Percentiles rank a stretch among this genome's conserved stretches.
These are phyloP conservation scores for Kryptolebias ocellatus DNA, from an alignment of 2,797 vertebrate species.

Conservation along the genomic window DNA sequence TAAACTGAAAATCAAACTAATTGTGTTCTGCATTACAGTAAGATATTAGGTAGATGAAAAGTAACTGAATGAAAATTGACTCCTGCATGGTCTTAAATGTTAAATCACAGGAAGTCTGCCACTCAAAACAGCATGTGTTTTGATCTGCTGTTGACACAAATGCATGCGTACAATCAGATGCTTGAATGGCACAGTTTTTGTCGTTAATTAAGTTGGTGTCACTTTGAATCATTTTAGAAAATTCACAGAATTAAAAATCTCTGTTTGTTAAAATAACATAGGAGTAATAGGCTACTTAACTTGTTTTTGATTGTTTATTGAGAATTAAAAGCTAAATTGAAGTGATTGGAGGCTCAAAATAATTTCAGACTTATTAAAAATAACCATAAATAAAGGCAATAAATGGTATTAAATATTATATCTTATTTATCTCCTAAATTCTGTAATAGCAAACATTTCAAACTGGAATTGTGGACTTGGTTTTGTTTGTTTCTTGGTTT, in stretches of 20 bases:
- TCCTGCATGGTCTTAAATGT: constrained; percentile 61
- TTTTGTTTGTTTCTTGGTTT: constrained; percentile 65
- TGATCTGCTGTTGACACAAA: constrained; percentile 44
- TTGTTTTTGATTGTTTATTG: not conserved
- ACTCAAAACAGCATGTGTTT: constrained; percentile 64
- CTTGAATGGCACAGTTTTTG: constrained; percentile 62
- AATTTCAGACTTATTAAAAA: not conserved
- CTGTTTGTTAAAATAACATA: constrained; percentile 1
- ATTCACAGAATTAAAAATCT: not conserved
- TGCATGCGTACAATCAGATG: constrained; percentile 56
- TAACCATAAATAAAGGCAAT: not conserved
- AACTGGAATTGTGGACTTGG: constrained; percentile 47
- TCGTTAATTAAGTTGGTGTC: constrained; percentile 44
- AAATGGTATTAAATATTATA: not conserved
- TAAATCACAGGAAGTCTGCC: constrained; percentile 32
- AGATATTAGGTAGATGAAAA: not conserved
- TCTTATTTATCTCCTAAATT: constrained; percentile 4
- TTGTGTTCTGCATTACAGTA: not conserved
- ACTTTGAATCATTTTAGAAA: constrained; percentile 30
- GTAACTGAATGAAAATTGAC: constrained; percentile 19
- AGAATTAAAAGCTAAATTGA: not conserved
- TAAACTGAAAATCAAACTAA: not conserved
- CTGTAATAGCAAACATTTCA: constrained; percentile 4
- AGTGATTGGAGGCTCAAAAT: no score
- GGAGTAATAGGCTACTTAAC: not conserved